Percentiles rank a stretch among this genome's conserved stretches.
phyloP scores from a whole-genome alignment of 92 coral and sea anemone genomes.

The Porites rus region DNA sequence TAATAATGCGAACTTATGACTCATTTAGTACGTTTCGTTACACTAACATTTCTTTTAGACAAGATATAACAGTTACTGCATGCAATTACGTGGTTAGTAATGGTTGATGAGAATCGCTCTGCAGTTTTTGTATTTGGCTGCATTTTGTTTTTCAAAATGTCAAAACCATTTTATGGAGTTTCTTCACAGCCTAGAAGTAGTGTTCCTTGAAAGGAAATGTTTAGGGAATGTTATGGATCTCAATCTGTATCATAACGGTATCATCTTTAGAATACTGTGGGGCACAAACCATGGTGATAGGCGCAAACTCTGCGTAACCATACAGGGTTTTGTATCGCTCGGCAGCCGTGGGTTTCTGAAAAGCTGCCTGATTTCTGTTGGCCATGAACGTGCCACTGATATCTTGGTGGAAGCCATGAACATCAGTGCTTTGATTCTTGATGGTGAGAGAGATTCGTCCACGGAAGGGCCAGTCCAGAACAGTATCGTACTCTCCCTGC shows the following conservation, averaged over 20 bases:
- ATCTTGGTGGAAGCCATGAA: conserved; percentile 52
- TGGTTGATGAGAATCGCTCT: no score
- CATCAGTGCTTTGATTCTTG: conserved; percentile 73
- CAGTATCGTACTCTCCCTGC: conserved; percentile 63
- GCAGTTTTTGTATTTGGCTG: no score
- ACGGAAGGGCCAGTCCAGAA: conserved; percentile 81
- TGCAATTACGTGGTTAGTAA: no score
- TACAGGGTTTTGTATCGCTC: conserved; percentile 68
- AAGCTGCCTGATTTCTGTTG: conserved; percentile 73
- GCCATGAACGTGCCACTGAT: conserved; percentile 84
- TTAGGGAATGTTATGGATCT: conserved; percentile 63
- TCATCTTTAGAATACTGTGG: conserved; percentile 68
- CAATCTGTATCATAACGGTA: conserved; percentile 63
- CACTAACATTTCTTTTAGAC: no score
- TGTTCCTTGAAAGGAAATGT: no score
- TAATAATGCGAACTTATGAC: no score
- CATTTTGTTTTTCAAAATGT: no score
- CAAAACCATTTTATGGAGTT: no score
- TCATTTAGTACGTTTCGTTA: no score
- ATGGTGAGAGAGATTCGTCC: conserved; percentile 78
- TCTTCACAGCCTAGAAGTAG: no score
- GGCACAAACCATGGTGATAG: conserved; percentile 59
- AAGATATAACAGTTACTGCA: no score
- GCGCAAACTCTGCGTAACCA: conserved; percentile 86
- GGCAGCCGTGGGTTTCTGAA: conserved; percentile 71